Evolutionary conservation across 2,888 invertebrate genomes (phyloP), one percentile per base, ranked within the genome.

Genomic region (Parapristionchus giblindavisi): DNA sequence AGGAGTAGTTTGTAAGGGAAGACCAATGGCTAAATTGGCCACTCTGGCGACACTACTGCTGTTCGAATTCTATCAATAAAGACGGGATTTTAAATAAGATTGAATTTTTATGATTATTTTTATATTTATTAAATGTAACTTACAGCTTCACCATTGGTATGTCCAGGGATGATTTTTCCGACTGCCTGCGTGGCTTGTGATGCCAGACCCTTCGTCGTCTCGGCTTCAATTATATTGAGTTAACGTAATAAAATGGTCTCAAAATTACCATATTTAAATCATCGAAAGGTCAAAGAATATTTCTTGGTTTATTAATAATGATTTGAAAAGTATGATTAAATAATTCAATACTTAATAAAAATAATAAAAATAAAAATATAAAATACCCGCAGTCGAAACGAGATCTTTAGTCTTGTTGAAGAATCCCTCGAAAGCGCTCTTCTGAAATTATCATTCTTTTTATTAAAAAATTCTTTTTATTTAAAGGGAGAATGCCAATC

Each of bases 321-420:
- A 17, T 17, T n/a, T n/a, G n/a, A n/a, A n/a, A n/a, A n/a, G n/a
- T n/a, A n/a, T n/a, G n/a, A n/a, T n/a, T n/a, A n/a, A n/a, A n/a
- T n/a, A n/a, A n/a, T n/a, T n/a, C n/a, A n/a, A n/a, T n/a, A n/a
- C n/a, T n/a, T n/a, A n/a, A n/a, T 38, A 61, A 61, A 24, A 38
- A n/a, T 27, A 61, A 38, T 38, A 65, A 5, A 34, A n/a, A 24
- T 6, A 54, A 54, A 14, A 14, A 54, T n/a, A 54, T 27, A 14
- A 40, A 29, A n/a, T 34, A 70, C 70, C 70, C 1, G 70, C 70
- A 21, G 52, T 54, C 24, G 70, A 70, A 17, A 54, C 70, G 56
- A 70, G 48, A 21, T 70, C 70, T 29, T 70, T 70, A 17, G 70
- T 70, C 70, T 70, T 70, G 70, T 70, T 70, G 70, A 70, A 70